These are phyloP conservation scores for Monochamus alternatus DNA, from an alignment of 2,888 invertebrate species.

Conservation along the genomic window DNA sequence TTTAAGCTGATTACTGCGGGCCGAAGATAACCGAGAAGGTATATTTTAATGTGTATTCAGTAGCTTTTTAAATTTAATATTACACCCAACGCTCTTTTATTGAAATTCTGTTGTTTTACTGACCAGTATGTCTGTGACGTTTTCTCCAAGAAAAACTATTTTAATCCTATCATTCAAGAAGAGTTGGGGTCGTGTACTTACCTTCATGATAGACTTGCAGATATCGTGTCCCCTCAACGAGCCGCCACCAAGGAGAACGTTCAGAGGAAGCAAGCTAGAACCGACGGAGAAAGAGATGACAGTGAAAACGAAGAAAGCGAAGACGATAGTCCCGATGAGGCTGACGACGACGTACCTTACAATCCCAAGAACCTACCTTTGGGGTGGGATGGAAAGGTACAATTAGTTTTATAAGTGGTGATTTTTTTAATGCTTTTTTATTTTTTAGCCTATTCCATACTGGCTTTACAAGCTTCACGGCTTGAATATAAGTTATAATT, in stretches of 20 bases:
- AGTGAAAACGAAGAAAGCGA: constrained; percentile 92
- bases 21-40: no score
- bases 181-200: no score
- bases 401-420: constrained; percentile 17
- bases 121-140: no score
- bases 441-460: constrained; percentile 84
- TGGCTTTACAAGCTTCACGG: constrained; percentile 99
- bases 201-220: constrained; percentile 77
- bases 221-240: constrained; percentile 88
- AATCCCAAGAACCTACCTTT: constrained; percentile 99
- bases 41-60: no score
- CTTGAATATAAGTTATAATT: constrained; percentile 97
- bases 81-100: no score
- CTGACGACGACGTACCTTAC: constrained; percentile 96
- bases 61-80: no score
- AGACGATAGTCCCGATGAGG: constrained; percentile 86
- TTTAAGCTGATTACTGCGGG: no score
- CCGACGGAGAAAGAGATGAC: constrained; percentile 93
- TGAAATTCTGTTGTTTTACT: no score
- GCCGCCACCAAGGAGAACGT: constrained; percentile 97
- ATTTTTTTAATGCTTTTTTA: constrained; percentile 19
- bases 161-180: no score
- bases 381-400: constrained; percentile 98
- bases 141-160: no score
- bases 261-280: constrained; percentile 96